phyloP scores from a whole-genome alignment of 2,888 invertebrate genomes.

The Ichneumon xanthorius region DNA sequence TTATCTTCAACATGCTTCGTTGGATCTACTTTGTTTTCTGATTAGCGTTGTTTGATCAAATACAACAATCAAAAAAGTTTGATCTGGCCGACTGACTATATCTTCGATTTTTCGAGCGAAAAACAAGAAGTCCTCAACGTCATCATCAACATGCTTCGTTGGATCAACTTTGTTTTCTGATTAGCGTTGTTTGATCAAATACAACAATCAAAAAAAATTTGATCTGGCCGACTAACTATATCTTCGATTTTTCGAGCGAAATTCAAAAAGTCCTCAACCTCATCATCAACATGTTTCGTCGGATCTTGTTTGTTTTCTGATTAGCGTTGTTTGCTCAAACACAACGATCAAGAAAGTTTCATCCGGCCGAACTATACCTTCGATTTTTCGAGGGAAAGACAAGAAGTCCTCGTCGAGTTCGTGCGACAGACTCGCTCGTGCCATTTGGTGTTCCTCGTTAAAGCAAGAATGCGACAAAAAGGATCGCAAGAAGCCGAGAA shows the following conservation, averaged over 20 bases:
- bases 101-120: no score
- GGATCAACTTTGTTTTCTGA: no score
- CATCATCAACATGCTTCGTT: no score
- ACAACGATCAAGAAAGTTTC: not conserved
- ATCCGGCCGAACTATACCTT: not conserved
- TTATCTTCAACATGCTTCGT: no score
- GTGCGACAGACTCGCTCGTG: not conserved
- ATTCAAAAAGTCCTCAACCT: not conserved
- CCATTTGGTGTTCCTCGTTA: conserved; percentile 18
- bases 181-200: no score
- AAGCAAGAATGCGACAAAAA: conserved; percentile 6
- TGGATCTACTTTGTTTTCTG: not conserved
- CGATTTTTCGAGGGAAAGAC: not conserved
- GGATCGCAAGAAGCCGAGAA: not conserved
- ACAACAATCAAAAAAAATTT: no score
- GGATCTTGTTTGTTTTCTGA: no score
- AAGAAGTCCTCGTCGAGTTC: not conserved
- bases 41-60: not conserved
- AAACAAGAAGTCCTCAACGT: no score
- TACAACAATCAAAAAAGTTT: not conserved
- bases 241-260: no score
- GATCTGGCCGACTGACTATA: no score
- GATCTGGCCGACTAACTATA: no score
- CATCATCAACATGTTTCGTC: no score
- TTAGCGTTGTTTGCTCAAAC: not conserved